These are phyloP conservation scores for Nothobranchius furzeri DNA, from an alignment of 2,113 vertebrate species.

Conservation along the genomic window DNA sequence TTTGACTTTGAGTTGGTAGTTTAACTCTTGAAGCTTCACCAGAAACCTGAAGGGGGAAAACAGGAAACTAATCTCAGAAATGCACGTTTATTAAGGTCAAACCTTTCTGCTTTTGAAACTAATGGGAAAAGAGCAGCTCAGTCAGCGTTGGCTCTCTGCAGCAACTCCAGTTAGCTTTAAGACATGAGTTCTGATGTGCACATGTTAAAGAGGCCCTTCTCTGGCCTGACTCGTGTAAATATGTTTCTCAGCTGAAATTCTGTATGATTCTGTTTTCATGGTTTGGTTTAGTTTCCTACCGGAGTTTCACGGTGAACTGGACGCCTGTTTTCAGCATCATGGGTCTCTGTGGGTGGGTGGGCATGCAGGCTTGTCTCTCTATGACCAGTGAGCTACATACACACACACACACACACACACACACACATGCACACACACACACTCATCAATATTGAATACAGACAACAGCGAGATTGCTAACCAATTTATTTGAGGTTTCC, in stretches of 20 bases:
- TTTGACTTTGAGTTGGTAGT: constrained; percentile 96
- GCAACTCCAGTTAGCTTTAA: too few relatives aligned
- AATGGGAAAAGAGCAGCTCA: too few relatives aligned
- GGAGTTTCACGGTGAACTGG: constrained; percentile 94
- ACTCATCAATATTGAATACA: background rate
- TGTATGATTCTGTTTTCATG: too few relatives aligned
- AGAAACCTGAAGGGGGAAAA: constrained; percentile 80
- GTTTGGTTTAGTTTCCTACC: constrained; percentile 70
- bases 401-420: background rate
- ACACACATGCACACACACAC: background rate
- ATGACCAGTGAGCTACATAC: constrained; percentile 89
- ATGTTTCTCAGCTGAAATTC: too few relatives aligned
- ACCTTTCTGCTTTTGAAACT: too few relatives aligned
- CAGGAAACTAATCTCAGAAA: background rate
- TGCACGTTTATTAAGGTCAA: background rate
- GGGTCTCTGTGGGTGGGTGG: constrained; percentile 93
- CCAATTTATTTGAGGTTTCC: background rate
- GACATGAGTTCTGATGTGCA: too few relatives aligned
- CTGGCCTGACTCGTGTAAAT: too few relatives aligned
- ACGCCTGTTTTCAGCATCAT: constrained; percentile 94
- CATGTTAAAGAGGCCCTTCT: too few relatives aligned
- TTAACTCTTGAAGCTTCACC: constrained; percentile 93
- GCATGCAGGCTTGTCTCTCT: constrained; percentile 97
- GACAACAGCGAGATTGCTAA: background rate
- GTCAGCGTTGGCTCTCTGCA: too few relatives aligned